Conservation (phyloP, 2,797 vertebrate genomes). For the Poecilia gillii region DNA sequence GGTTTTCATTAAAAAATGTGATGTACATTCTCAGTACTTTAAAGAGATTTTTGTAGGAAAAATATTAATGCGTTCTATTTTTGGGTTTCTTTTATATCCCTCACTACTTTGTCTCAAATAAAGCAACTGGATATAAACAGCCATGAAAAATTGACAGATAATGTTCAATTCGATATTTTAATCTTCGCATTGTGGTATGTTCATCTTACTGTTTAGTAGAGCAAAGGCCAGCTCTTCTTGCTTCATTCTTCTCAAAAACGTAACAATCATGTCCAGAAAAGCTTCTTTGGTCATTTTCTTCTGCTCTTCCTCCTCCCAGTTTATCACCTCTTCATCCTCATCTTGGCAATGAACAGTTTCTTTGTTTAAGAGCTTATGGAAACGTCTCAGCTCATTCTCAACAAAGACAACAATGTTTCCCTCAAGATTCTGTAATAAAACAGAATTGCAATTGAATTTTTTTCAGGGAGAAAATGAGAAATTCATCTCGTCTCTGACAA, state of each 20-base stretch:
- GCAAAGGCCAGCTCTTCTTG: slow-evolving; percentile 12
- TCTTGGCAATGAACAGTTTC: background rate
- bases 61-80: background rate
- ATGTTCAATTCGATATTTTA: no score
- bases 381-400: background rate
- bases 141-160: background rate
- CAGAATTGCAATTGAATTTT: background rate
- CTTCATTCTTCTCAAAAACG: slow-evolving; percentile 14
- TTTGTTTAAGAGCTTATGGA: rapidly evolving
- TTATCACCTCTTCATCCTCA: rapidly evolving
- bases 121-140: background rate
- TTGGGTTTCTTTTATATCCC: background rate
- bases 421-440: slow-evolving; percentile 14
- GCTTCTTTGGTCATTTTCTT: slow-evolving; percentile 1
- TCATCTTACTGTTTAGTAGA: slow-evolving; percentile 36
- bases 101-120: background rate
- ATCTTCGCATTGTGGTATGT: no score
- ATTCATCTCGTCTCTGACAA: background rate
- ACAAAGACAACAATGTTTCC: background rate
- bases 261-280: slow-evolving; percentile 31
- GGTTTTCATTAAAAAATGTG: no score
- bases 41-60: background rate
- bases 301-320: slow-evolving; percentile 18
- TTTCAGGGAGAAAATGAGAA: background rate
- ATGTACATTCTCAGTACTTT: background rate